Conservation (phyloP, 2,113 vertebrate species). For the Silurus glanis region DNA sequence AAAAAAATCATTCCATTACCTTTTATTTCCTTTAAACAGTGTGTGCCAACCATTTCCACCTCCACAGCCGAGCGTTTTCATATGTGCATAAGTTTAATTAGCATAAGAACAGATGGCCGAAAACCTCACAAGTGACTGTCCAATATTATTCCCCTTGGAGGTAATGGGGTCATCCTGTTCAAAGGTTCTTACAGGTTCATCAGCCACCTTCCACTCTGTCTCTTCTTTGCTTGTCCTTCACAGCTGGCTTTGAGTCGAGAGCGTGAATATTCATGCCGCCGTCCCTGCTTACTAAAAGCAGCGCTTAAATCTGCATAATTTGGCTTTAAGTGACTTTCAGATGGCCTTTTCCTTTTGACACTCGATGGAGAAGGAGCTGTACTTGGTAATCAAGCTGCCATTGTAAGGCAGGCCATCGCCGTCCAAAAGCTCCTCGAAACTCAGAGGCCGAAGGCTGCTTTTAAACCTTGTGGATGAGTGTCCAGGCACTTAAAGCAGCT, state of each 20-base stretch:
- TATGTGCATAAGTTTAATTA: slow-evolving; percentile 14
- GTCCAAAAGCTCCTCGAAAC: slow-evolving; percentile 47
- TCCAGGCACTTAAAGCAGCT: slow-evolving; percentile 45
- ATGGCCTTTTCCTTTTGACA: slow-evolving; percentile 68
- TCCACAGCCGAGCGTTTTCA: not conserved
- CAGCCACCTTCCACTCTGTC: slow-evolving; percentile 55
- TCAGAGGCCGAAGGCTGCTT: slow-evolving; percentile 38
- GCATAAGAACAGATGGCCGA: slow-evolving; percentile 18
- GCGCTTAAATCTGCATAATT: slow-evolving; percentile 75
- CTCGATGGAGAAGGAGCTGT: slow-evolving; percentile 65
- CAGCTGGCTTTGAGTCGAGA: slow-evolving; percentile 58
- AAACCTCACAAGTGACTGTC: slow-evolving; percentile 12
- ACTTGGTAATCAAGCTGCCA: slow-evolving; percentile 71
- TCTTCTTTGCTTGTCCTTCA: slow-evolving; percentile 56
- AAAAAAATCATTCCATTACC: not conserved
- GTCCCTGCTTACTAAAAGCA: slow-evolving; percentile 64
- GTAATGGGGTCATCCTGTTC: slow-evolving; percentile 18
- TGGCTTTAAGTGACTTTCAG: slow-evolving; percentile 73
- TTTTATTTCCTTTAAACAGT: not conserved
- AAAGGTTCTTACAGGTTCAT: slow-evolving; percentile 52
- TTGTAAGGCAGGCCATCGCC: slow-evolving; percentile 48
- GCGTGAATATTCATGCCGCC: slow-evolving; percentile 69
- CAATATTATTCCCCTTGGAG: not conserved
- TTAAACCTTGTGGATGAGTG: slow-evolving; percentile 39
- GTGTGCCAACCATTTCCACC: not conserved